Conservation (phyloP, 2,888 invertebrate species). For the Nomada hirtipes region DNA sequence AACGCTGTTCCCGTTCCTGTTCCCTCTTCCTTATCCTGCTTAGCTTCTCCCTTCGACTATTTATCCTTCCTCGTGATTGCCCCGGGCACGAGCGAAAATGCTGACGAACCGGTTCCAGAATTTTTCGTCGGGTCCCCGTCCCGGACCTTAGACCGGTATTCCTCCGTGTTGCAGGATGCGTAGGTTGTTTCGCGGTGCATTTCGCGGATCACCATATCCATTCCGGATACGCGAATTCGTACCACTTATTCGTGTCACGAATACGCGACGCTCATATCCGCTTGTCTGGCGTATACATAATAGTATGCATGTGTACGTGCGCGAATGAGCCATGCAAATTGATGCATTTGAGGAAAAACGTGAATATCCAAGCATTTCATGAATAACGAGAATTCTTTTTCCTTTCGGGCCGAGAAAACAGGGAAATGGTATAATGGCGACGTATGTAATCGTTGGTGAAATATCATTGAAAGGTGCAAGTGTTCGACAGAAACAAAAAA, state of each 20-base stretch:
- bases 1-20: conserved; percentile 1
- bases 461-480: too few relatives aligned
- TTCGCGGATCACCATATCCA: conserved; percentile 47
- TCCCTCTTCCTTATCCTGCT: conserved; percentile 41
- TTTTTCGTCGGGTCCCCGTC: conserved; percentile 70
- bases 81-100: conserved; percentile 60
- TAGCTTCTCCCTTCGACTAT: conserved; percentile 48
- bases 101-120: conserved; percentile 70
- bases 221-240: conserved; percentile 54
- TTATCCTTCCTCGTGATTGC: conserved; percentile 38
- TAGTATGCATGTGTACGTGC: too few relatives aligned
- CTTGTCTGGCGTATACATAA: background rate
- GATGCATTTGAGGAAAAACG: background rate
- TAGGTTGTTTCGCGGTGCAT: conserved; percentile 61
- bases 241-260: conserved; percentile 44
- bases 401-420: background rate
- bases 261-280: conserved; percentile 35
- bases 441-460: background rate
- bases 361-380: background rate
- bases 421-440: too few relatives aligned
- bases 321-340: conserved; percentile 27
- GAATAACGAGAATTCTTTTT: background rate
- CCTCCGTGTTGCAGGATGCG: conserved; percentile 60
- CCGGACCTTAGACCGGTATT: conserved; percentile 73
- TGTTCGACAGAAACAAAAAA: too few relatives aligned